Evolutionary conservation across 2,113 vertebrate genomes (phyloP).

Genomic region (Anhinga rufa): DNA sequence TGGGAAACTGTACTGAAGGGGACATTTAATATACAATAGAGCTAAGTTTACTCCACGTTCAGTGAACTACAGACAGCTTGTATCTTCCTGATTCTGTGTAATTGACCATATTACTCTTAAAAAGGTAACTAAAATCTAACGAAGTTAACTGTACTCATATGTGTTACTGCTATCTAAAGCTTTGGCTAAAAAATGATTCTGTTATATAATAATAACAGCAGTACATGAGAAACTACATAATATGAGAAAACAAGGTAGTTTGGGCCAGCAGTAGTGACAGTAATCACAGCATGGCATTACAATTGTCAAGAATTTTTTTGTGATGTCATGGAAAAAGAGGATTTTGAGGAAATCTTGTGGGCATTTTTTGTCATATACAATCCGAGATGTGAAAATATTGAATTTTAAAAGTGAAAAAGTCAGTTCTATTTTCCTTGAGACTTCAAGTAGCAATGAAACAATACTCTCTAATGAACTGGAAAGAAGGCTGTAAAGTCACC

Average conservation of each 20-base stretch:
- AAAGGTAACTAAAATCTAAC: background rate
- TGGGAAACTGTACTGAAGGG: background rate
- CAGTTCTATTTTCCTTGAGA: background rate
- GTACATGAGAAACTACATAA: background rate
- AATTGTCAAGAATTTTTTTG: background rate
- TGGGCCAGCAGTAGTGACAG: background rate
- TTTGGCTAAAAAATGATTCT: background rate
- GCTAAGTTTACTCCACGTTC: background rate
- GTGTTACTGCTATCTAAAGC: background rate
- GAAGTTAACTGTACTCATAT: background rate
- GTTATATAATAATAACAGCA: background rate
- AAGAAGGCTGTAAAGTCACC: background rate
- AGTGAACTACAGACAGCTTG: background rate
- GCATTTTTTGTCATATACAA: background rate
- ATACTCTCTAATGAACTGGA: background rate
- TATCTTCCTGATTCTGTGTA: background rate
- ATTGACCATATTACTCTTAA: background rate
- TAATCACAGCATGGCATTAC: background rate
- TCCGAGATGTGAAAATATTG: background rate
- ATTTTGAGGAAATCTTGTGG: background rate
- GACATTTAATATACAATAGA: background rate
- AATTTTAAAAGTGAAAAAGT: background rate
- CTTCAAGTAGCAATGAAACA: background rate
- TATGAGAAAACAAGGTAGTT: background rate
- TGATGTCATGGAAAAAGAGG: background rate